Percentiles rank a stretch among this genome's conserved stretches.
These are phyloP conservation scores for Cisticola juncidis DNA, from an alignment of 2,113 vertebrate species.

Conservation along the genomic window DNA sequence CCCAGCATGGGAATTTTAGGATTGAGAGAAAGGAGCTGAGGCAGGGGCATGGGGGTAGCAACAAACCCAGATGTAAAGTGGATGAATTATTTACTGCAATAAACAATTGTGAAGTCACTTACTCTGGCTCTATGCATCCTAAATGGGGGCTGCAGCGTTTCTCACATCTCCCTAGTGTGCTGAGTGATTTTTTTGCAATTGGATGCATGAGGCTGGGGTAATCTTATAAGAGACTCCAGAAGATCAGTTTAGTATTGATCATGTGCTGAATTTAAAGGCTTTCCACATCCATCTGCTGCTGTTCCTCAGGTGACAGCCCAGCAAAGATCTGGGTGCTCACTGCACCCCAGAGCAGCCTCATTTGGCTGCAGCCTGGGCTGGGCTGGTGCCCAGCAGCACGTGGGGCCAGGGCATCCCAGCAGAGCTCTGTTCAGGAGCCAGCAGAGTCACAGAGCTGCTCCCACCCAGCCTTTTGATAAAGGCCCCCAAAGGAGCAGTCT, in stretches of 20 bases:
- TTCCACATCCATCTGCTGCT: constrained; percentile 42
- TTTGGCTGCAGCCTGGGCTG: not conserved
- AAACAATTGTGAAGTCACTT: constrained; percentile 70
- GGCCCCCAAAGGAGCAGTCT: not conserved
- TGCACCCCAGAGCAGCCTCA: not conserved
- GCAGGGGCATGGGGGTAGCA: not conserved
- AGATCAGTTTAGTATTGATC: constrained; percentile 76
- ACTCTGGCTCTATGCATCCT: constrained; percentile 62
- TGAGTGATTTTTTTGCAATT: constrained; percentile 59
- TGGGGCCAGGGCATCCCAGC: not conserved
- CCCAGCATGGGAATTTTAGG: not conserved
- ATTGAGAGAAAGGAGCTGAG: not conserved
- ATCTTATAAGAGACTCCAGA: constrained; percentile 56
- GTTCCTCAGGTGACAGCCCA: not conserved
- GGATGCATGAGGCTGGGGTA: constrained; percentile 58
- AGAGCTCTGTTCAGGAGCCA: not conserved
- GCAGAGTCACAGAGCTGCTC: not conserved
- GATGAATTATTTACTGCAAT: constrained; percentile 75
- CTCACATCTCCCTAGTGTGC: constrained; percentile 55
- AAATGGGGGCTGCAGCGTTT: constrained; percentile 26
- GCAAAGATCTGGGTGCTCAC: not conserved
- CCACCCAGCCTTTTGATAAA: not conserved
- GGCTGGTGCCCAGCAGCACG: not conserved
- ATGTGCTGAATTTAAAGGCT: constrained; percentile 43
- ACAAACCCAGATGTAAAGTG: constrained; percentile 57